Evolutionary conservation across 2,888 invertebrate species (phyloP).

Genomic region (Ypsolopha sequella): DNA sequence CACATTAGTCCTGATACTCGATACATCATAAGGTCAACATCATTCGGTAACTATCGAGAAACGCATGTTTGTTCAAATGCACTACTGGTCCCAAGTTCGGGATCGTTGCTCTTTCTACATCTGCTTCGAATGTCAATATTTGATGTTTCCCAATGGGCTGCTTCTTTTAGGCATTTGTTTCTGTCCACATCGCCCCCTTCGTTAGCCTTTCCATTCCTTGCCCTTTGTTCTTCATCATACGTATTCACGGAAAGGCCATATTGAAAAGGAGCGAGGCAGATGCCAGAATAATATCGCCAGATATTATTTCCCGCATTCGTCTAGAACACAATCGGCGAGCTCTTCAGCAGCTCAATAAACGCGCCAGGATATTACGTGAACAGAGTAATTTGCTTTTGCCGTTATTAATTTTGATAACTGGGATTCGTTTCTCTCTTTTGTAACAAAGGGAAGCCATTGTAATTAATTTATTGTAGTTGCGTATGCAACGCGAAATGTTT

Average conservation of each 20-base stretch:
- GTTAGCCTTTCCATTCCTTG: conserved; percentile 23
- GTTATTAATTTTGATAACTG: conserved; percentile 69
- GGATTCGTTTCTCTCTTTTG: conserved; percentile 69
- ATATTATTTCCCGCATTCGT: conserved; percentile 22
- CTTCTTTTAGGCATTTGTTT: conserved; percentile 26
- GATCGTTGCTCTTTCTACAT: conserved; percentile 45
- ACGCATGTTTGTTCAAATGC: conserved; percentile 66
- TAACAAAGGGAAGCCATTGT: conserved; percentile 67
- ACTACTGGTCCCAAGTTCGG: conserved; percentile 52
- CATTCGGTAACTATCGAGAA: conserved; percentile 53
- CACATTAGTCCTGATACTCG: conserved; percentile 40
- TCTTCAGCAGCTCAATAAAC: conserved; percentile 39
- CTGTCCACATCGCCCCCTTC: conserved; percentile 23
- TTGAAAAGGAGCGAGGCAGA: conserved; percentile 13
- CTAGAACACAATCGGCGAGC: conserved; percentile 42
- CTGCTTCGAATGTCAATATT: conserved; percentile 66
- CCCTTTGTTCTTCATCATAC: conserved; percentile 17
- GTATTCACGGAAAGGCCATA: conserved; percentile 6
- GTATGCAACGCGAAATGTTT: conserved; percentile 16
- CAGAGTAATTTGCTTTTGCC: conserved; percentile 61
- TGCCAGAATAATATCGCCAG: conserved; percentile 11
- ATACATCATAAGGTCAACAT: conserved; percentile 58
- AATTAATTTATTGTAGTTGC: conserved; percentile 54
- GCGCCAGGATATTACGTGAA: conserved; percentile 59
- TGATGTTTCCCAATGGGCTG: conserved; percentile 47